Base-by-base conservation (phyloP, 2,797 vertebrate genomes). In the Darevskia nairensis region DNA sequence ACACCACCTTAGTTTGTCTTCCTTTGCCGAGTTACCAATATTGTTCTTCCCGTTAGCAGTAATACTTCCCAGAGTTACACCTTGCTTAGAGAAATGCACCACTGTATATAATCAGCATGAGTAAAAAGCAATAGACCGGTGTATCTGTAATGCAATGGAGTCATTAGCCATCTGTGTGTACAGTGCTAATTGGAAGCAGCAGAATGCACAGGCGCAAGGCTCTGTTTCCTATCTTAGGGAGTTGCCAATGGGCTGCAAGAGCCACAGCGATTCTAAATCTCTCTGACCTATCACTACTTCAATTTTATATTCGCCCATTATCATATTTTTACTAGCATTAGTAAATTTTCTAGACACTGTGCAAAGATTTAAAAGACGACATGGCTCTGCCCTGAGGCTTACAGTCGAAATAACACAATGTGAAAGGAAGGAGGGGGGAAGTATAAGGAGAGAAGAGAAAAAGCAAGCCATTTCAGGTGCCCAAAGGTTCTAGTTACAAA, bases 31-130 rank as follows among this genome's bases (percentile, higher is more conserved):
- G 94, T 93, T 93, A 90, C 88, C 91, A 87, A 93, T 94, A 86
- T 88, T 95, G 93, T 89, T 74, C 75, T 92, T 89, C 44, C 68
- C 86, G 83, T 84, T 86, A 0, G 64, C 50, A n/a, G 85, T 91
- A 93, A 94, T 89, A 82, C 90, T 91, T 95, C 91, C 93, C 92
- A 88, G 35, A 89, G 90, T 91, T 93, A 77, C 74, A 88, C 93
- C 94, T 94, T 89, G 89, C 91, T 88, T 80, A 79, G 89, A 92
- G 72, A 93, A 91, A 81, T 88, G 77, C 84, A 90, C 81, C n/a
- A 59, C 69, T 90, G 92, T 88, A 82, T 89, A 86, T 91, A 92
- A 94, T 59, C 88, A 90, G n/a, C 23, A 23, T 0, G 1, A 91
- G 82, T 82, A 13, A 88, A 84, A 86, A 80, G 23, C 85, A 86